Evolutionary conservation across 2,888 invertebrate genomes (phyloP), one percentile per base, ranked within the genome.

Genomic region (Oscheius sp.): DNA sequence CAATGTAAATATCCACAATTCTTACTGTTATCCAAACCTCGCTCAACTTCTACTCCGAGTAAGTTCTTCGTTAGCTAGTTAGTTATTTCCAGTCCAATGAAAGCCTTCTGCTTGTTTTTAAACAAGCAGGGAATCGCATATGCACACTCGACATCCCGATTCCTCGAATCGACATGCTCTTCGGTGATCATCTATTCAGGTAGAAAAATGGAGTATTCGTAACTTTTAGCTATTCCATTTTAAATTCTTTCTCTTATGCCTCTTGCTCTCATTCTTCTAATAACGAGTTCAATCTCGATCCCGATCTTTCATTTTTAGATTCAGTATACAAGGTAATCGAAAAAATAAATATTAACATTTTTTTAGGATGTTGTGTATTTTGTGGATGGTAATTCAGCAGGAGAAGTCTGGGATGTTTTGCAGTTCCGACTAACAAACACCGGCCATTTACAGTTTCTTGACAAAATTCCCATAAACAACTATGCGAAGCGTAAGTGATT

Each of bases 61-160:
- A 12, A 17, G 45, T 33, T 12, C 24, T 6, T 33, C 3, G n/a
- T n/a, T n/a, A n/a, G n/a, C 30, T n/a, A 5, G 12, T 45, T 9
- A 30, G 22, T n/a, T 32, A 5, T 20, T 65, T 73, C 41, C 61
- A 75, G 72, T 61, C 73, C 1, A 65, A 68, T 33, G 72, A 73
- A 59, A 69, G 70, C 4, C 38, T 76, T 4, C 54, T 76, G 1
- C 41, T 76, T 5, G 61, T 72, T 9, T 67, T 73, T 45, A 76
- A 73, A 38, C 75, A 76, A 47, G 73, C 75, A 0, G 70, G 71
- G 51, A 76, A 80, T 72, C 71, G 82, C 22, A 74, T 83, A n/a
- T 83, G 83, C 65, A 71, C 77, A n/a, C 70, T 83, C 30, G 73
- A 77, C 36, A 72, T 83, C 6, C 80, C 82, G 61, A 80, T 82